Evolutionary conservation across 2,797 vertebrate species (phyloP).

Genomic region (Eospalax fontanierii): DNA sequence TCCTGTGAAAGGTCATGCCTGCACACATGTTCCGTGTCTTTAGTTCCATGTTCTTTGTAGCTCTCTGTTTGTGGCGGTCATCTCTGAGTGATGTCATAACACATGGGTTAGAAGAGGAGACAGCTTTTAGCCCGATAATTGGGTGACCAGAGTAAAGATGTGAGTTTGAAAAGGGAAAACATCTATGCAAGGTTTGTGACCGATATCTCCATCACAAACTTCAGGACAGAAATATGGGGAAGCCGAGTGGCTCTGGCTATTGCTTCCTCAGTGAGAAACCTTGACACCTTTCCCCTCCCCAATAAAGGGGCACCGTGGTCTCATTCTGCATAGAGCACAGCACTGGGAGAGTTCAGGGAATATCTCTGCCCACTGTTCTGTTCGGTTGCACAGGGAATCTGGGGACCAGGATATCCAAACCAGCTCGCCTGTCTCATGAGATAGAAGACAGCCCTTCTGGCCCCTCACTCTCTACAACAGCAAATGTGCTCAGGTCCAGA

Average conservation of each 20-base stretch:
- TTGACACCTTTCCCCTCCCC: constrained; percentile 73
- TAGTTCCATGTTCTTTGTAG: constrained; percentile 79
- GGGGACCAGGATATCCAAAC: background rate
- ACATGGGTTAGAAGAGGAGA: constrained; percentile 86
- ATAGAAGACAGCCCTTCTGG: background rate
- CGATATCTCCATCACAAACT: constrained; percentile 70
- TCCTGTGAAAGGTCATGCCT: constrained; percentile 77
- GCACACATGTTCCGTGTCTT: constrained; percentile 74
- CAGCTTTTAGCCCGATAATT: constrained; percentile 85
- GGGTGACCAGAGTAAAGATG: constrained; percentile 88
- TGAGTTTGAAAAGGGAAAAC: constrained; percentile 85
- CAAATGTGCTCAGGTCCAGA: background rate
- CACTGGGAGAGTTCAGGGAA: constrained; percentile 27
- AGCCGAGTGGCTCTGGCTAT: constrained; percentile 82
- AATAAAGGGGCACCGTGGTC: constrained; percentile 56
- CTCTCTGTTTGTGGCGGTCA: constrained; percentile 58
- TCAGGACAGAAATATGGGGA: constrained; percentile 63
- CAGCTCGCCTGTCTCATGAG: background rate
- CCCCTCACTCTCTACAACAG: no score
- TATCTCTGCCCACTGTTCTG: constrained; percentile 57
- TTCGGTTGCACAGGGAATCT: constrained; percentile 74
- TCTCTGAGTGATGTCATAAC: constrained; percentile 87
- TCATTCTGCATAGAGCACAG: constrained; percentile 71
- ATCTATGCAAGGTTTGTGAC: constrained; percentile 82
- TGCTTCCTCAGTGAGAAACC: constrained; percentile 84